A percentile compares a stretch with the other conserved stretches of the same genome.
phyloP scores from a whole-genome alignment of 2,113 vertebrate species.

The Ivindomyrus marchei region DNA sequence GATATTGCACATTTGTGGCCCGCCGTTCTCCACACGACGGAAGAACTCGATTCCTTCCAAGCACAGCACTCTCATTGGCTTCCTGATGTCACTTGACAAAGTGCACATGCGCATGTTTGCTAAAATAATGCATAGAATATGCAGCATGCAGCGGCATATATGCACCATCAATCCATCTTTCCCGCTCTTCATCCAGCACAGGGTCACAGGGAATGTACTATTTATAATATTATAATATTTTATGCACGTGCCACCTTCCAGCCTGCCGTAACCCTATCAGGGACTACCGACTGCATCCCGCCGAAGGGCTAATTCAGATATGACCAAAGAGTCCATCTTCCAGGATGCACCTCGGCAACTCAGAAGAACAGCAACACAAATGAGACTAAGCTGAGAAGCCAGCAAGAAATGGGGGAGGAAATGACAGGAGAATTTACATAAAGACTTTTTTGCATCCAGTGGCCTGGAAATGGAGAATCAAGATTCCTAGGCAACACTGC shows the following conservation, averaged over 20 bases:
- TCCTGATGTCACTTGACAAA: background rate
- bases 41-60: background rate
- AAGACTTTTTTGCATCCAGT: slow-evolving; percentile 1
- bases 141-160: background rate
- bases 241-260: background rate
- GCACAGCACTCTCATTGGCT: background rate
- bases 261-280: background rate
- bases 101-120: background rate
- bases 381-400: background rate
- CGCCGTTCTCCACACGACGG: background rate
- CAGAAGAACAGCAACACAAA: slow-evolving; percentile 2
- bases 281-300: background rate
- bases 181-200: background rate
- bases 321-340: background rate
- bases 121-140: background rate
- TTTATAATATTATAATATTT: background rate
- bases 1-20: background rate
- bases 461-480: background rate
- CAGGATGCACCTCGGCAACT: background rate
- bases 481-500: background rate
- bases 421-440: slow-evolving; percentile 14
- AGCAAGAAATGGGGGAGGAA: background rate
- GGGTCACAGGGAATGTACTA: background rate
- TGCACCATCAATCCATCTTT: background rate
- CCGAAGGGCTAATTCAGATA: background rate